Evolutionary conservation across 2,113 vertebrate species (phyloP).

Genomic region (Agelaius phoeniceus): DNA sequence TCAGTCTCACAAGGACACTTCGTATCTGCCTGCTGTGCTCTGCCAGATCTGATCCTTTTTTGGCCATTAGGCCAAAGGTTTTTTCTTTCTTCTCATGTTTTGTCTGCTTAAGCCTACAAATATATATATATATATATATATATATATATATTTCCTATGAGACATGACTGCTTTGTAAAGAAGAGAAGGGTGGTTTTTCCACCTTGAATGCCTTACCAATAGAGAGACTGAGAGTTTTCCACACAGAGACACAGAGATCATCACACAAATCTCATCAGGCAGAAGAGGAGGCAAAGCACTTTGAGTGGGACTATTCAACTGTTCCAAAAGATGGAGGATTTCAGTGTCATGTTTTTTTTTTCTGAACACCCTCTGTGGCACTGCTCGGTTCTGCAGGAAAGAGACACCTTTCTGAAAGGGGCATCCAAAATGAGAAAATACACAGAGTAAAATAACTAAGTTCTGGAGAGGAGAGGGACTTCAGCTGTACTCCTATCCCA

Average conservation of each 20-base stretch:
- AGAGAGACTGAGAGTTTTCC: not conserved
- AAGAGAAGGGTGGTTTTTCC: not conserved
- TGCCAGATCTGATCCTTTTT: not conserved
- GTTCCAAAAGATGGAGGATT: not conserved
- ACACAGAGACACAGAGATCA: not conserved
- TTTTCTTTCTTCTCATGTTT: not conserved
- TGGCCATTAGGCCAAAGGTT: not conserved
- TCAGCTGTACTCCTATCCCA: not conserved
- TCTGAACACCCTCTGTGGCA: not conserved
- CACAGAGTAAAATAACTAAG: not conserved
- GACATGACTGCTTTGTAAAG: not conserved
- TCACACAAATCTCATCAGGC: not conserved
- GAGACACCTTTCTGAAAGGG: not conserved
- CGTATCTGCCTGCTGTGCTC: rapidly evolving
- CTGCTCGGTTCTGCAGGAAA: not conserved
- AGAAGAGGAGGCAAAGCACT: not conserved
- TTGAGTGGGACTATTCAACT: not conserved
- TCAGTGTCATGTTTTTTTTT: not conserved
- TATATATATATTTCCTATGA: not conserved
- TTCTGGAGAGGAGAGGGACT: not conserved
- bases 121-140: not conserved
- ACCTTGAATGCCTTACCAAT: not conserved
- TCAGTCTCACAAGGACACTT: not conserved
- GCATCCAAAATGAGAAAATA: not conserved
- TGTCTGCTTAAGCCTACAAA: not conserved